A percentile compares a stretch with the other conserved stretches of the same genome.
phyloP scores from a whole-genome alignment of 2,888 invertebrate genomes.

The Micropterix aruncella region DNA sequence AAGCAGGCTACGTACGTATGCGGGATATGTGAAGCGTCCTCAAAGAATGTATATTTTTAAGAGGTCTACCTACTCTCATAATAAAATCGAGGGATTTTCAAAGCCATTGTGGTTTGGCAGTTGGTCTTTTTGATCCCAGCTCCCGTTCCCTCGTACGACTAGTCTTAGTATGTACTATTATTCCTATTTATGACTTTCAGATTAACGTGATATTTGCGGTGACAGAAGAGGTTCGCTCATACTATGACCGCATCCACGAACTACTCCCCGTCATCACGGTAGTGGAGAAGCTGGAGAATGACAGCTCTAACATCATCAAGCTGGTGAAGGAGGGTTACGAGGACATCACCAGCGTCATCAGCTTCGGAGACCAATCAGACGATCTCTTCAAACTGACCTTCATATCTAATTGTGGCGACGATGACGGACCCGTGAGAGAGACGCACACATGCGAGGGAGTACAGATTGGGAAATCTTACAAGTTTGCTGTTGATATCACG shows the following conservation, averaged over 20 bases:
- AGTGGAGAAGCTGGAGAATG: constrained; percentile 62
- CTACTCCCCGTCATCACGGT: constrained; percentile 59
- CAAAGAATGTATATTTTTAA: too few species aligned
- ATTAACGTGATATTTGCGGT: constrained; percentile 82
- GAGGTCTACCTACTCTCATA: too few species aligned
- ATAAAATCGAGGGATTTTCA: too few species aligned
- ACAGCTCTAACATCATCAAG: constrained; percentile 78
- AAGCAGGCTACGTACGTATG: too few species aligned
- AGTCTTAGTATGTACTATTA: too few species aligned
- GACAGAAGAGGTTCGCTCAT: constrained; percentile 48
- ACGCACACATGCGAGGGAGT: constrained; percentile 46
- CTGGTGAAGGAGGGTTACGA: constrained; percentile 70
- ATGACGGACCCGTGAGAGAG: constrained; percentile 27
- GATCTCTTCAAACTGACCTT: constrained; percentile 53
- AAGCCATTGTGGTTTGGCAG: too few species aligned
- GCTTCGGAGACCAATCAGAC: constrained; percentile 40
- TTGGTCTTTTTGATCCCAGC: too few species aligned
- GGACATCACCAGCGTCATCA: constrained; percentile 51
- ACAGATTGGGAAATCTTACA: constrained; percentile 44
- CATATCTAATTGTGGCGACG: constrained; percentile 53
- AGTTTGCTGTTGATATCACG: constrained; percentile 47
- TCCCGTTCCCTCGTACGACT: too few species aligned
- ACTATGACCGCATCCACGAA: constrained; percentile 54
- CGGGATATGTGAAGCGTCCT: too few species aligned
- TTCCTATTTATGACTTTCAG: too few species aligned